Base-by-base conservation (phyloP, 23 tunicate species). In the Trididemnum nubilum region DNA sequence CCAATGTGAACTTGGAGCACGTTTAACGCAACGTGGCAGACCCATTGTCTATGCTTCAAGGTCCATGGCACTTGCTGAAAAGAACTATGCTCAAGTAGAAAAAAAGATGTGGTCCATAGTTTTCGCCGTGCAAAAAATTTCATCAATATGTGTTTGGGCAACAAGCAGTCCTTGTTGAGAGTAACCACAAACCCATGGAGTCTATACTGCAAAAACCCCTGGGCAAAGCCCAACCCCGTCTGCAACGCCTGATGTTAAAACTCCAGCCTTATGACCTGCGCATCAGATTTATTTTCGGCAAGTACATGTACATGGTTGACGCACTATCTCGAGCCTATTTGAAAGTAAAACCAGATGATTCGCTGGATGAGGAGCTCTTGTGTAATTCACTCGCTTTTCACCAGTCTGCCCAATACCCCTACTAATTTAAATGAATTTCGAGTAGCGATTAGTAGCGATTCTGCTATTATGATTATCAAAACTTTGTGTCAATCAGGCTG, bases 321-420 rank as follows among this genome's bases (percentile, higher is more conserved):
- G 51, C 84, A 2, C 69, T 78, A 61, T 85, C 89, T 36, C 66
- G 84, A 65, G 83, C n/a, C n/a, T n/a, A n/a, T n/a, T n/a, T n/a
- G n/a, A n/a, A n/a, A n/a, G n/a, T n/a, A n/a, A n/a, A n/a, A n/a
- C n/a, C n/a, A n/a, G n/a, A n/a, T n/a, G n/a, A n/a, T n/a, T n/a
- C n/a, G n/a, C n/a, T n/a, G n/a, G n/a, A n/a, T n/a, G n/a, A n/a
- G n/a, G n/a, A n/a, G n/a, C n/a, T n/a, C n/a, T n/a, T n/a, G n/a
- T n/a, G n/a, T n/a, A n/a, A n/a, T n/a, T n/a, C n/a, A n/a, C n/a
- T n/a, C n/a, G n/a, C n/a, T n/a, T n/a, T n/a, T 69, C 19, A 33
- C 19, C 3, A 69, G 33, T 33, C 39, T 29, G 12, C 75, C 75
- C 7, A 26, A 15, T 15, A 63, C 40, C 7, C 37, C 75, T 9